A percentile compares a stretch with the other conserved stretches of the same genome.
Conservation (phyloP, 2,113 vertebrate genomes). For the Phoxinus phoxinus region DNA sequence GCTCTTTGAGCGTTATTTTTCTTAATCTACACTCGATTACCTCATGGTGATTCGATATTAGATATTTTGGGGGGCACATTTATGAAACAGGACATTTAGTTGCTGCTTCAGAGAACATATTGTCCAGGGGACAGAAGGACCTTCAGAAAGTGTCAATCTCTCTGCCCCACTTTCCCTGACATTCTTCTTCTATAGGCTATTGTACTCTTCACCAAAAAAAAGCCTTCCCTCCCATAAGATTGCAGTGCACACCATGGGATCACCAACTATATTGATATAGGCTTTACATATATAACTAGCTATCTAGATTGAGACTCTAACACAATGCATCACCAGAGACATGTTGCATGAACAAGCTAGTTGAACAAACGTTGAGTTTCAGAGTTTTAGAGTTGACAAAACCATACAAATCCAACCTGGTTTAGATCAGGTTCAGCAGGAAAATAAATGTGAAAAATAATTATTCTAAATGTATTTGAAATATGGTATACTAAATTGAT, state of each 20-base stretch:
- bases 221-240: conserved; percentile 66
- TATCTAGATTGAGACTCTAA: no score
- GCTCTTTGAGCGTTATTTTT: not conserved
- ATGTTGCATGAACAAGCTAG: no score
- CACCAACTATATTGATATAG: not conserved
- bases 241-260: conserved; percentile 57
- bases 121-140: conserved; percentile 49
- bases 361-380: no score
- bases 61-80: conserved; percentile 44
- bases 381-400: no score
- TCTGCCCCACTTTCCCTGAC: conserved; percentile 51
- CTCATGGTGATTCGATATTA: conserved; percentile 6
- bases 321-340: no score
- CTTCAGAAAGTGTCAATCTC: conserved; percentile 54
- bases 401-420: no score
- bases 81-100: conserved; percentile 50
- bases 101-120: conserved; percentile 54
- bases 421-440: no score
- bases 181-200: conserved; percentile 66
- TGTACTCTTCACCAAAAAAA: conserved; percentile 72
- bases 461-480: no score
- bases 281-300: no score
- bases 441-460: no score
- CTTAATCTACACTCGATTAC: not conserved
- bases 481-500: no score